Percentiles rank a stretch among this genome's conserved stretches.
phyloP scores from a whole-genome alignment of 1,140 invertebrate genomes.

The Plodia interpunctella region DNA sequence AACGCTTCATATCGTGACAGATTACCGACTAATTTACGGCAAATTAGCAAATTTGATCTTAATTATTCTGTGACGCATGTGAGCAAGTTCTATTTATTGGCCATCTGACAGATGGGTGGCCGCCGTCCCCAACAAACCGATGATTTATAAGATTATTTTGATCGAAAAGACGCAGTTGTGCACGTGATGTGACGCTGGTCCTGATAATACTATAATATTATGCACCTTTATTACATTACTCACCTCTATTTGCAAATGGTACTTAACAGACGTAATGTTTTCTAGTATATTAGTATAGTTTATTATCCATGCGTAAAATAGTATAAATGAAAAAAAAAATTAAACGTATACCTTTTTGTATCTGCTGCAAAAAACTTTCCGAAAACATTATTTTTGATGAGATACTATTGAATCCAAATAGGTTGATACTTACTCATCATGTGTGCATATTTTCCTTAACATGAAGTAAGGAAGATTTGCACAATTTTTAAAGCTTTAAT shows the following conservation, averaged over 20 bases:
- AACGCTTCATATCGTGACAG: slow-evolving; percentile 58
- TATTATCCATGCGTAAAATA: too few relatives aligned
- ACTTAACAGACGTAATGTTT: neutral
- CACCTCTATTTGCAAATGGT: neutral
- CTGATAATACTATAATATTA: slow-evolving; percentile 55
- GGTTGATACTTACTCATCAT: too few relatives aligned
- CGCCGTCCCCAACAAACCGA: slow-evolving; percentile 23
- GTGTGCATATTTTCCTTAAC: too few relatives aligned
- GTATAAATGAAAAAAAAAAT: too few relatives aligned
- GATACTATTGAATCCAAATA: too few relatives aligned
- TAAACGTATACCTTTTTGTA: too few relatives aligned
- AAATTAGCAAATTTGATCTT: slow-evolving; percentile 43
- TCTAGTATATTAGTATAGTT: too few relatives aligned
- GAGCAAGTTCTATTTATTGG: slow-evolving; percentile 30
- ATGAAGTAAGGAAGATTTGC: too few relatives aligned
- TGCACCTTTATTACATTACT: slow-evolving; percentile 19
- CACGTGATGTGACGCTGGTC: slow-evolving; percentile 54
- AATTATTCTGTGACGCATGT: slow-evolving; percentile 46
- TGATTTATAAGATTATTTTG: slow-evolving; percentile 36
- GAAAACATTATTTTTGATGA: too few relatives aligned
- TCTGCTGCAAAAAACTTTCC: too few relatives aligned
- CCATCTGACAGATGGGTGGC: slow-evolving; percentile 41
- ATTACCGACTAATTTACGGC: slow-evolving; percentile 52
- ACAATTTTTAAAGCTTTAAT: neutral
- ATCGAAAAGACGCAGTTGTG: slow-evolving; percentile 28